Percentiles rank a stretch among this genome's conserved stretches.
Conservation (phyloP, 1,140 invertebrate species). For the Drosophila ogumai region DNA sequence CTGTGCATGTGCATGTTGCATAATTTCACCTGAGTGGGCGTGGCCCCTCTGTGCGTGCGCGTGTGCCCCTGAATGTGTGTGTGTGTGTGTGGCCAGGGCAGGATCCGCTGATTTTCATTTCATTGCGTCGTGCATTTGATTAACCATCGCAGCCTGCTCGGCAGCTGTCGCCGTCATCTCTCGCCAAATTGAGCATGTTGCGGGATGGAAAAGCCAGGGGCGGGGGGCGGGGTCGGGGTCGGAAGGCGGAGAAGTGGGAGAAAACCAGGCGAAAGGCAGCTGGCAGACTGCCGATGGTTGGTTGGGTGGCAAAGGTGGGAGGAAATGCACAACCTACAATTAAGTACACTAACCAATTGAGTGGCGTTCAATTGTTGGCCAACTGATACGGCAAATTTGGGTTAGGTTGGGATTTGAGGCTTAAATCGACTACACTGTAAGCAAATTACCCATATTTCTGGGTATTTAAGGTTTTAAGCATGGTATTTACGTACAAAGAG, state of each 20-base stretch:
- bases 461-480: background rate
- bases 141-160: conserved; percentile 55
- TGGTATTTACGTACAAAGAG: background rate
- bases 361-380: conserved; percentile 31
- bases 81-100: conserved; percentile 3
- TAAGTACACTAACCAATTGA: conserved; percentile 47
- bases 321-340: conserved; percentile 41
- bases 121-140: conserved; percentile 75
- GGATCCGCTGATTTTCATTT: conserved; percentile 68
- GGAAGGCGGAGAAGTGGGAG: background rate
- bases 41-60: conserved; percentile 6
- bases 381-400: conserved; percentile 39
- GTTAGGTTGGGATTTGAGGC: conserved; percentile 17
- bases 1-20: conserved; percentile 61
- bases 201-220: background rate
- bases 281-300: background rate
- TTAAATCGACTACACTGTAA: background rate
- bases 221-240: background rate
- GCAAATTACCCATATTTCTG: background rate
- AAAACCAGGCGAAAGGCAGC: conserved; percentile 1
- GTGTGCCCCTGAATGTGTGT: background rate
- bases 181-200: conserved; percentile 51
- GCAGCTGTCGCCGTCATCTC: conserved; percentile 61
- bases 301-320: background rate
- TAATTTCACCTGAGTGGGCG: conserved; percentile 55